These are phyloP conservation scores for Psittacus erithacus DNA, from an alignment of 2,113 vertebrate species.

Conservation along the genomic window DNA sequence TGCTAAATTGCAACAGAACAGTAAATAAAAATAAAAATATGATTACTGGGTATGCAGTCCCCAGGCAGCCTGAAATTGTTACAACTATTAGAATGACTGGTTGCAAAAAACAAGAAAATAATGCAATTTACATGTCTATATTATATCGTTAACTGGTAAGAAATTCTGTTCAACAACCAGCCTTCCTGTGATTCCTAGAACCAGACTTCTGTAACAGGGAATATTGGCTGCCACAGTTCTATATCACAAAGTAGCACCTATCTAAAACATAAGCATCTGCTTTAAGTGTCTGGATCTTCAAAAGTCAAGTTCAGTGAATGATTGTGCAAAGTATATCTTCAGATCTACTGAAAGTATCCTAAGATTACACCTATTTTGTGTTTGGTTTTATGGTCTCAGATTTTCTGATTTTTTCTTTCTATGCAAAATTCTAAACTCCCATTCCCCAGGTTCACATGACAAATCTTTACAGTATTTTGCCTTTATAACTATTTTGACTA, in stretches of 20 bases:
- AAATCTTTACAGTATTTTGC: background rate
- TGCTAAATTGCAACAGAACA: background rate
- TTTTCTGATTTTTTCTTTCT: background rate
- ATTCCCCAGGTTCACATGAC: background rate
- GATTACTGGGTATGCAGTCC: background rate
- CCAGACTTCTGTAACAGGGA: background rate
- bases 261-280: background rate
- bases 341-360: background rate
- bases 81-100: background rate
- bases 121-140: background rate
- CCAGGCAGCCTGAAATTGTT: background rate
- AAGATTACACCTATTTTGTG: background rate
- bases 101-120: background rate
- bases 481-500: background rate
- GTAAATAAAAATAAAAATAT: background rate
- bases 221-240: background rate
- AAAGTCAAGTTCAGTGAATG: background rate
- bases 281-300: background rate
- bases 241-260: background rate
- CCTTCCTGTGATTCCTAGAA: background rate
- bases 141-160: background rate
- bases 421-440: background rate
- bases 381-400: background rate
- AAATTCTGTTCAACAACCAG: background rate
- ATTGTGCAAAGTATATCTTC: background rate